Evolutionary conservation across 2,113 vertebrate species (phyloP).

Genomic region (Rhipidura dahli): DNA sequence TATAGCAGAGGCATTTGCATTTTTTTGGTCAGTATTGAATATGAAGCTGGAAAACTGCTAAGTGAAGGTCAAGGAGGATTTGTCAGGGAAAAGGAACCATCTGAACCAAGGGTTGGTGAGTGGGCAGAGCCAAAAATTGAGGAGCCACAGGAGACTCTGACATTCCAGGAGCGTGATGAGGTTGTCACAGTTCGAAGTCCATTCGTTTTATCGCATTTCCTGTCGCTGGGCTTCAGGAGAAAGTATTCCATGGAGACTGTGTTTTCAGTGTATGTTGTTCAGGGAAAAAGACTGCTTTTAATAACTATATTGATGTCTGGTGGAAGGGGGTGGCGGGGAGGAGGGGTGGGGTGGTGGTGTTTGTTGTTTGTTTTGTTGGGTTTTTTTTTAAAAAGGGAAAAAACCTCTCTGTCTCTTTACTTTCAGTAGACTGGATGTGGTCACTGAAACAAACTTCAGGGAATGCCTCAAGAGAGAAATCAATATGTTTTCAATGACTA

Average conservation of each 20-base stretch:
- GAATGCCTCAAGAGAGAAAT: background rate
- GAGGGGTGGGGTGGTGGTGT: background rate
- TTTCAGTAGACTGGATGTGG: background rate
- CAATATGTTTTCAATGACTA: background rate
- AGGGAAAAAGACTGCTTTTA: background rate
- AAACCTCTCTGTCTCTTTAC: background rate
- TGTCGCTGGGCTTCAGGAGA: background rate
- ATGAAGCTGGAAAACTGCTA: background rate
- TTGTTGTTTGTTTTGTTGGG: background rate
- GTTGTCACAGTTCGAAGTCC: background rate
- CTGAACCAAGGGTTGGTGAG: background rate
- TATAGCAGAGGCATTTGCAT: background rate
- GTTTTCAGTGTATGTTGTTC: background rate
- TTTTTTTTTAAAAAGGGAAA: background rate
- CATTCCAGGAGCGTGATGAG: background rate
- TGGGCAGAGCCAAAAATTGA: background rate
- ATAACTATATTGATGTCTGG: background rate
- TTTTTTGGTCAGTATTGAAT: background rate
- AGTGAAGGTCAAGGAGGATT: background rate
- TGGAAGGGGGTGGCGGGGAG: background rate
- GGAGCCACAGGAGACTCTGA: background rate
- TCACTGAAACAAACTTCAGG: background rate
- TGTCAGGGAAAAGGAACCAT: background rate
- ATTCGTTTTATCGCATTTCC: background rate
- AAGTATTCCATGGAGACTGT: background rate